These are phyloP conservation scores for Anhinga rufa DNA, from an alignment of 2,113 vertebrate genomes.

Conservation along the genomic window DNA sequence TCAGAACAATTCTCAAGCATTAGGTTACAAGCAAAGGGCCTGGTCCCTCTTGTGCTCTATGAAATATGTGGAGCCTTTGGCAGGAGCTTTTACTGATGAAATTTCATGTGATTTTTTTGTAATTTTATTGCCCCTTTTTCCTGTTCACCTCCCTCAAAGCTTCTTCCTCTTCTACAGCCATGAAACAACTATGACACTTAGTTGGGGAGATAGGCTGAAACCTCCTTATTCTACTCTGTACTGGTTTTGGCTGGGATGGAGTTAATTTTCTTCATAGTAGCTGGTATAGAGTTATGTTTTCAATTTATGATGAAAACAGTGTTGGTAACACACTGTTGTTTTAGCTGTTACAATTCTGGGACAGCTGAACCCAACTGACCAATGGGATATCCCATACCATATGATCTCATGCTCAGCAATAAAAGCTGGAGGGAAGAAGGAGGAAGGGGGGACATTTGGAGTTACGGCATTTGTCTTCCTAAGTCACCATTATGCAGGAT, in stretches of 20 bases:
- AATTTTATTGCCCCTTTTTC: neutral
- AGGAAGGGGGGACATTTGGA: neutral
- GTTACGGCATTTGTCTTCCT: neutral
- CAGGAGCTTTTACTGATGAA: neutral
- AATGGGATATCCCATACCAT: neutral
- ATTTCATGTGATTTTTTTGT: neutral
- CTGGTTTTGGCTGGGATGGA: neutral
- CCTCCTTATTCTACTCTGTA: neutral
- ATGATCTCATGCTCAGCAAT: neutral
- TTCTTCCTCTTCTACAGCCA: neutral
- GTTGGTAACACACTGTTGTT: neutral
- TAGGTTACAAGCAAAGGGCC: neutral
- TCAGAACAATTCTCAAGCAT: neutral
- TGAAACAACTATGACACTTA: neutral
- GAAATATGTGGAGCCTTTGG: neutral
- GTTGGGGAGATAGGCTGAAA: neutral
- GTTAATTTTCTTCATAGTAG: neutral
- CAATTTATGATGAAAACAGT: neutral
- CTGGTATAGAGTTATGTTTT: neutral
- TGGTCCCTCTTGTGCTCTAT: neutral
- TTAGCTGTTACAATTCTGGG: neutral
- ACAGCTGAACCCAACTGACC: neutral
- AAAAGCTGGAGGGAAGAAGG: neutral
- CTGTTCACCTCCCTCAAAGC: neutral
- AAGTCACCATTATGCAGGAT: fast-evolving